These are phyloP conservation scores for Spea hammondii DNA, from an alignment of 2,797 vertebrate species.

Conservation along the genomic window DNA sequence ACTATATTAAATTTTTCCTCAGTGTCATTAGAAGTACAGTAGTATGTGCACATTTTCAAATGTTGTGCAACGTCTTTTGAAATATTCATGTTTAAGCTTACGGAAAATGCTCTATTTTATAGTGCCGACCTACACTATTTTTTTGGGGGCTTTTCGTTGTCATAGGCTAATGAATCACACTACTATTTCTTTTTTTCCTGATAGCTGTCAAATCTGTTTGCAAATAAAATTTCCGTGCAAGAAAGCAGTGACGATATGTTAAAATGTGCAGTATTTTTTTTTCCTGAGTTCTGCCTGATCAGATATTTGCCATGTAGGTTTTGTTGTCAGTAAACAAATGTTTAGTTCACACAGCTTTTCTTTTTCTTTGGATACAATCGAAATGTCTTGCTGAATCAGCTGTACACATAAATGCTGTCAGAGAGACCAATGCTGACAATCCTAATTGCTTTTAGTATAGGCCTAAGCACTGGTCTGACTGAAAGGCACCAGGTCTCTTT, in stretches of 20 bases:
- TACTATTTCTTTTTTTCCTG: conserved; percentile 18
- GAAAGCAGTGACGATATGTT: conserved; percentile 29
- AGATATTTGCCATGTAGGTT: conserved; percentile 32
- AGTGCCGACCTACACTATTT: background rate
- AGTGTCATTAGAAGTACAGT: too few relatives aligned
- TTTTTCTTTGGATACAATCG: conserved; percentile 20
- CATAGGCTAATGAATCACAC: conserved; percentile 24
- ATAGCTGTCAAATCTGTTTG: conserved; percentile 39
- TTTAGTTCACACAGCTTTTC: conserved; percentile 32
- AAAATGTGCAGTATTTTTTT: conserved; percentile 31
- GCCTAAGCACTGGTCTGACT: conserved; percentile 32
- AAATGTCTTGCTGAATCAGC: conserved; percentile 44
- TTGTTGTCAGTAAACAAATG: conserved; percentile 41
- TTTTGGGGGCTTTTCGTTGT: conserved; percentile 3
- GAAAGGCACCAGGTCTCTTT: conserved; percentile 37
- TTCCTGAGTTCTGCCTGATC: conserved; percentile 30
- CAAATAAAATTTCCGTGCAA: background rate
- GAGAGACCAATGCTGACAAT: background rate
- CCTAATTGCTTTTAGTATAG: conserved; percentile 40
- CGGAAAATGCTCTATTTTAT: conserved; percentile 9
- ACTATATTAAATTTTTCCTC: too few relatives aligned
- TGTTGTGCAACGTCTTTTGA: background rate
- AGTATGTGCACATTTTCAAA: background rate
- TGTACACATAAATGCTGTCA: conserved; percentile 13
- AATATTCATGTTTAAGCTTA: background rate